Evolutionary conservation across 1,140 invertebrate genomes (phyloP), one percentile per base, ranked within the genome.

Genomic region (Solen grandis): DNA sequence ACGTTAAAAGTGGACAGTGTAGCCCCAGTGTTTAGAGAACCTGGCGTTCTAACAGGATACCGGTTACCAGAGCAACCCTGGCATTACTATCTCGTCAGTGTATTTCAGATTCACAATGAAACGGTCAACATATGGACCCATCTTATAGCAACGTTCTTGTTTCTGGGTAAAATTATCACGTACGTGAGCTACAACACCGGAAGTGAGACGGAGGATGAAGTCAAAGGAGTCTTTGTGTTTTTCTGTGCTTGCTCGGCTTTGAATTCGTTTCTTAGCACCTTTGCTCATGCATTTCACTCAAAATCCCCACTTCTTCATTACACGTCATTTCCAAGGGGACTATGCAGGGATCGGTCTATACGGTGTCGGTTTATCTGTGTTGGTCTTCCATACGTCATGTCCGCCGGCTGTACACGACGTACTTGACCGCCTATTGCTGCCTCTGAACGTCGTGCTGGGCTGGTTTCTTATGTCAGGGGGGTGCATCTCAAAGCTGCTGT

Each of bases 71-170:
- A 83, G 31, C 75, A 85, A 29, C 62, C 84, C 8, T 84, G 83
- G 81, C 38, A 38, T 0, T 88, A 85, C 52, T 90, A 90, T 65
- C 19, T 89, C 0, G 52, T 59, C 33, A 89, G 87, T 27, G 66
- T 89, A 2, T 84, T 89, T 57, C 87, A 88, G 36, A 65, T 89
- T 27, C 86, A 90, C 74, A 90, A 90, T 57, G 89, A 90, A 79
- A 86, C 88, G 0, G 74, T 90, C 25, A 90, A 90, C 54, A 84
- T 89, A 33, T 90, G 89, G 89, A 87, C 86, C 36, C 89, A 90
- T 60, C 54, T 88, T 19, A 27, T 89, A 14, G 88, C 82, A 25
- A 76, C 78, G 31, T 19, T 84, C 10, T 41, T 87, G 4, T 69
- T 85, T 8, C 2, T 80, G 5, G 59, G 52, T 13, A 74, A 79